These are phyloP conservation scores for Pelochelys cantorii DNA, from an alignment of 2,797 vertebrate genomes.

Conservation along the genomic window DNA sequence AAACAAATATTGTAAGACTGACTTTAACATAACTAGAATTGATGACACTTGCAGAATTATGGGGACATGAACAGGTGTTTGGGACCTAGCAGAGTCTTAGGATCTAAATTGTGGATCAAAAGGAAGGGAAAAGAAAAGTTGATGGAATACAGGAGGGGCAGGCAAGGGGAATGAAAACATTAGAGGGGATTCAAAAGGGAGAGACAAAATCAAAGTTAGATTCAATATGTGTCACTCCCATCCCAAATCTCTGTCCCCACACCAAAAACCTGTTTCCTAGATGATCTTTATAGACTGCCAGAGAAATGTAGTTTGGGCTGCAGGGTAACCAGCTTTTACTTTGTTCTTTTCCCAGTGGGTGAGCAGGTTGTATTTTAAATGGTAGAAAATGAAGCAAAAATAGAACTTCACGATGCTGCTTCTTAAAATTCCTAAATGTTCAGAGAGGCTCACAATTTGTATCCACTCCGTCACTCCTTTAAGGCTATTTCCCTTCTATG, in stretches of 20 bases:
- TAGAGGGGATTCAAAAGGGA: not conserved
- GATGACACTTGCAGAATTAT: not conserved
- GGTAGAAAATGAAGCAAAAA: not conserved
- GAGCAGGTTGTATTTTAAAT: not conserved
- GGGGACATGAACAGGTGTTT: not conserved
- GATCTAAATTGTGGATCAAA: not conserved
- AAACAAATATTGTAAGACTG: constrained; percentile 2
- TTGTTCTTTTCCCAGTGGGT: not conserved
- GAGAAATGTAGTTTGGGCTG: not conserved
- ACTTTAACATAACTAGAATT: not conserved
- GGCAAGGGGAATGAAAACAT: not conserved
- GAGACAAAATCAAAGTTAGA: not conserved
- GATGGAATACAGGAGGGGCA: not conserved
- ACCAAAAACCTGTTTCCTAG: not conserved
- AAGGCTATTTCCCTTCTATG: not conserved
- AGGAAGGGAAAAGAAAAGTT: not conserved
- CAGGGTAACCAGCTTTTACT: not conserved
- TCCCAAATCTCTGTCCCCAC: not conserved
- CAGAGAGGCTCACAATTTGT: not conserved
- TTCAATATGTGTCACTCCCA: accelerated
- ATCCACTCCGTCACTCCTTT: not conserved
- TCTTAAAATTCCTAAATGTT: not conserved
- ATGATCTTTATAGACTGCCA: not conserved
- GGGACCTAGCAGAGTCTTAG: constrained; percentile 1
- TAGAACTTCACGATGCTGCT: not conserved